Evolutionary conservation across 2,797 vertebrate genomes (phyloP).

Genomic region (Sciurus vulgaris): DNA sequence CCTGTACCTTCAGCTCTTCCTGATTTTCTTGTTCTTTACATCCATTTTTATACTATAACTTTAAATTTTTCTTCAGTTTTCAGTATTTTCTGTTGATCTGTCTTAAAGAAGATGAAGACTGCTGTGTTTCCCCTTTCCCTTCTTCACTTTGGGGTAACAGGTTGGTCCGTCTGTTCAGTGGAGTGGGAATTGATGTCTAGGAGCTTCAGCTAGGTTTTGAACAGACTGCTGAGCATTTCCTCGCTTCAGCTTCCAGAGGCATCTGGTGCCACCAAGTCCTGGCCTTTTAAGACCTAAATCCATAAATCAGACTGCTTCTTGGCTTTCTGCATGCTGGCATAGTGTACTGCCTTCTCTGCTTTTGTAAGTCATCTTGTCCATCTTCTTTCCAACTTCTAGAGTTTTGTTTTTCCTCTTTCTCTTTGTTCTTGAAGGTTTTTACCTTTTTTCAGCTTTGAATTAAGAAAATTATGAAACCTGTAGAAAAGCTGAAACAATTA

Average conservation of each 20-base stretch:
- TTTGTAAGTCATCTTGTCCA: not conserved
- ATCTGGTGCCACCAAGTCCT: not conserved
- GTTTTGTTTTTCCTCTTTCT: constrained; percentile 36
- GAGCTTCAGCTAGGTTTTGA: not conserved
- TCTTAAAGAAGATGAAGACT: not conserved
- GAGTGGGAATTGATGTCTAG: not conserved
- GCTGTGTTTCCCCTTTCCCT: not conserved
- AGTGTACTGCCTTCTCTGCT: not conserved
- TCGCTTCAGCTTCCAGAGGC: not conserved
- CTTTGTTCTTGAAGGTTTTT: not conserved
- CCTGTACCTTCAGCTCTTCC: not conserved
- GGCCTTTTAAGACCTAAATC: not conserved
- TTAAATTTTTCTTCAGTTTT: not conserved
- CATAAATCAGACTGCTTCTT: not conserved
- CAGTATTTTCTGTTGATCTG: not conserved
- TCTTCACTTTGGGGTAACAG: not conserved
- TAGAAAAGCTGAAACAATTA: not conserved
- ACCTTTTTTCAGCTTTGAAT: constrained; percentile 8
- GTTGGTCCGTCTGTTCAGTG: not conserved
- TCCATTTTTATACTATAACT: not conserved
- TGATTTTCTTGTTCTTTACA: not conserved
- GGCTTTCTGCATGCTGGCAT: not conserved
- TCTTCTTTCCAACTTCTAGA: not conserved
- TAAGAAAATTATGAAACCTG: constrained; percentile 10
- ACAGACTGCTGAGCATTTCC: not conserved